Conservation (phyloP, 1,140 invertebrate genomes). For the Temnothorax longispinosus region DNA sequence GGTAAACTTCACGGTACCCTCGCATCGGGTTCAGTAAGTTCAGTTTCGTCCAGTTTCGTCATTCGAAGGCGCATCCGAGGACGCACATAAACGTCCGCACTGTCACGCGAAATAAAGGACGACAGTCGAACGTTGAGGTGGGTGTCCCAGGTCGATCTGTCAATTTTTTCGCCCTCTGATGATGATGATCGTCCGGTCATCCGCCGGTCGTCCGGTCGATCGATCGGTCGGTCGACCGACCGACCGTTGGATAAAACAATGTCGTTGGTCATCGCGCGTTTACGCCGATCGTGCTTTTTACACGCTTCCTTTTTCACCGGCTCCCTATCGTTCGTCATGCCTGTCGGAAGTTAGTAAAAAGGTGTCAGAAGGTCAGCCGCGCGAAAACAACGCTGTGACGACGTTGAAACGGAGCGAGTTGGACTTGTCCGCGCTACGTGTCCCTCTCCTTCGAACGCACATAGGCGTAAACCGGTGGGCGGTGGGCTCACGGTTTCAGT, state of each 20-base stretch:
- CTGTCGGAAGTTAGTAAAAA: not conserved
- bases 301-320: not conserved
- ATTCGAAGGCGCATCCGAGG: not conserved
- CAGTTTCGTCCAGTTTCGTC: not conserved
- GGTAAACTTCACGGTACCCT: not conserved
- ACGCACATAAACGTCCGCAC: not conserved
- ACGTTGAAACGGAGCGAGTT: not conserved
- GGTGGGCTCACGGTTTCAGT: not conserved
- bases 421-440: not conserved
- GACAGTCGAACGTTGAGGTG: conserved; percentile 29
- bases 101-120: conserved; percentile 6
- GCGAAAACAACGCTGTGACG: not conserved
- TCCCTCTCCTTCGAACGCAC: too few species aligned
- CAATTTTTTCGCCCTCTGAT: not conserved
- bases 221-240: too few species aligned
- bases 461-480: not conserved
- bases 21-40: not conserved
- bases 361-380: not conserved
- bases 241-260: not conserved
- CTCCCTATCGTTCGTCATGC: too few species aligned
- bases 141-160: conserved; percentile 31
- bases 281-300: not conserved
- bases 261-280: not conserved
- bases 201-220: too few species aligned
- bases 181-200: not conserved